Evolutionary conservation across 2,797 vertebrate species (phyloP).

Genomic region (Phaenicophaeus curvirostris): DNA sequence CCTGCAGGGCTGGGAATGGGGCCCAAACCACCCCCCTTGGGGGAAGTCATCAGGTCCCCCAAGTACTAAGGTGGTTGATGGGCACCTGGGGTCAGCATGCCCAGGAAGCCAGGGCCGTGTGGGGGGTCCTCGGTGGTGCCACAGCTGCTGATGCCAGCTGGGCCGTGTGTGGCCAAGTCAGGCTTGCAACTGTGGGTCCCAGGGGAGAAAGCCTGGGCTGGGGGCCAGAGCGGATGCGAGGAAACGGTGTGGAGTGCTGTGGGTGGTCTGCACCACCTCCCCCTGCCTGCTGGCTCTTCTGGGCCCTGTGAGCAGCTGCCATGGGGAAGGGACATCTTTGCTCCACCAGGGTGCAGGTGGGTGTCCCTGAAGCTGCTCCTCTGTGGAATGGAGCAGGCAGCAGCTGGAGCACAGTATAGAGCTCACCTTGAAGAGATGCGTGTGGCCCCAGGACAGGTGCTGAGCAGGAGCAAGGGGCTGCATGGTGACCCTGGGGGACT

Average conservation of each 20-base stretch:
- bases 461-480: background rate
- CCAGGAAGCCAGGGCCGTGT: rapidly evolving
- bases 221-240: background rate
- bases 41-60: rapidly evolving
- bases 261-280: background rate
- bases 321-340: too few species aligned
- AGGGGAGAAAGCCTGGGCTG: background rate
- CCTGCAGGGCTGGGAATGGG: background rate
- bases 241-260: rapidly evolving
- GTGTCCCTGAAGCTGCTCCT: background rate
- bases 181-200: background rate
- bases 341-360: rapidly evolving
- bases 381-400: background rate
- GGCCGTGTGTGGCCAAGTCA: background rate
- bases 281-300: rapidly evolving
- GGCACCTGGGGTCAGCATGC: rapidly evolving
- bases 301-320: background rate
- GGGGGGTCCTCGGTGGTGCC: rapidly evolving
- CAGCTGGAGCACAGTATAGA: rapidly evolving
- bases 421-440: rapidly evolving
- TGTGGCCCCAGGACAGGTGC: rapidly evolving
- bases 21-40: rapidly evolving
- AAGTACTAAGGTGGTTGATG: background rate
- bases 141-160: background rate
- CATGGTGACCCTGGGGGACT: rapidly evolving